Evolutionary conservation across 2,888 invertebrate genomes (phyloP), one percentile per base, ranked within the genome.

Genomic region (Trachelus troglodyta): DNA sequence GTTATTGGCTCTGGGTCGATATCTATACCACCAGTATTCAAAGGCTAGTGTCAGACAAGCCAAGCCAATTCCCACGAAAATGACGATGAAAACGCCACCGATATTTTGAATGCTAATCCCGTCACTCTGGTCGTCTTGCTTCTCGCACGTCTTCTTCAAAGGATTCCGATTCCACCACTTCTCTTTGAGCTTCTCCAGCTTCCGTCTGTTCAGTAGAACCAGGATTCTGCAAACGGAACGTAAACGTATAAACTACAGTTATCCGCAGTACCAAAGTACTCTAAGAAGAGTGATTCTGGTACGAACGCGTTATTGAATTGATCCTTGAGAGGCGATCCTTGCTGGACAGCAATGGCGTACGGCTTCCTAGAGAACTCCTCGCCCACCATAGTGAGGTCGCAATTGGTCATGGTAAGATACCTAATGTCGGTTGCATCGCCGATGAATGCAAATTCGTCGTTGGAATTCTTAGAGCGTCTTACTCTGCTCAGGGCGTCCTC

Each of bases 81-180:
- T 98, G 0, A 99, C 98, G 77, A 99, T 98, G 90, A 99, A 99
- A 0, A 99, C 99, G 0, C 99, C 99, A 74, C 98, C 99, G 84
- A 99, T 99, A 91, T 99, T 99, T 89, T 98, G 96, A 80, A 99
- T 98, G 80, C 98, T 98, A 89, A 99, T 99, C 75, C 99, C 99
- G 89, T 98, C 99, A 4, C 97, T 97, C 89, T 98, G 98, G 89
- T 98, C 97, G 88, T 98, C 97, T 77, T 97, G 96, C 84, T 96
- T 96, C 85, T 97, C 96, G 87, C 98, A 98, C 81, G 94, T 94
- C 86, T 94, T 94, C 68, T 94, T 94, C 11, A 95, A 94, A 0
- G 95, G 96, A 87, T 98, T 98, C 82, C 96, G 95, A 86, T 95
- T 96, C 99, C 99, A 99, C 99, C 99, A 99, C 86, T 94, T 95